Conservation (phyloP, 2,888 invertebrate genomes). For the Pyrrhia umbra region DNA sequence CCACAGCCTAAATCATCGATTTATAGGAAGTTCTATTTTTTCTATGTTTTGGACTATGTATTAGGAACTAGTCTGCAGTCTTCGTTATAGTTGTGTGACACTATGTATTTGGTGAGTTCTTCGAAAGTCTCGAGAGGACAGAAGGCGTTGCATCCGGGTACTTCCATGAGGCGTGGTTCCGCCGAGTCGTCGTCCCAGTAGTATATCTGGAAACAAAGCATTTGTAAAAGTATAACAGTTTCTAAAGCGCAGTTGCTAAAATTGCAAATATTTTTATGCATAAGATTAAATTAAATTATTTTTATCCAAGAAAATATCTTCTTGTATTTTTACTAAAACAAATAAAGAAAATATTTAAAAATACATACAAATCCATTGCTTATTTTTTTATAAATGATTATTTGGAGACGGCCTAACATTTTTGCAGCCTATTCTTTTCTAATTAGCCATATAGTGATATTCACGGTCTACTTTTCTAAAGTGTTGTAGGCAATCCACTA, state of each 20-base stretch:
- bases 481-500: conserved; percentile 12
- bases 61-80: conserved; percentile 81
- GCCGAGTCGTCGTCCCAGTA: conserved; percentile 89
- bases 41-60: conserved; percentile 56
- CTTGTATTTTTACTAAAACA: too few species aligned
- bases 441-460: conserved; percentile 19
- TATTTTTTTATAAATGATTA: background rate
- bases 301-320: too few species aligned
- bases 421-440: conserved; percentile 14
- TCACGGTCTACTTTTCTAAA: conserved; percentile 36
- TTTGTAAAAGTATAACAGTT: conserved; percentile 14
- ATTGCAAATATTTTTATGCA: too few species aligned
- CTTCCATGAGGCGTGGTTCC: conserved; percentile 84
- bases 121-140: conserved; percentile 89
- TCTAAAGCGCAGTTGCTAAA: background rate
- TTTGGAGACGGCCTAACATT: conserved; percentile 25
- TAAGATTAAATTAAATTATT: too few species aligned
- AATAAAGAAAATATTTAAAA: conserved; percentile 16
- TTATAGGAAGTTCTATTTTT: conserved; percentile 44
- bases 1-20: conserved; percentile 74
- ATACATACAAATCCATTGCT: too few species aligned
- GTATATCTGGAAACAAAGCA: conserved; percentile 81
- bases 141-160: conserved; percentile 88
- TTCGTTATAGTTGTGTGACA: conserved; percentile 82
- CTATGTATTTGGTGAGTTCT: conserved; percentile 83